phyloP scores from a whole-genome alignment of 2,113 vertebrate species.

The Cinclus mexicanus region DNA sequence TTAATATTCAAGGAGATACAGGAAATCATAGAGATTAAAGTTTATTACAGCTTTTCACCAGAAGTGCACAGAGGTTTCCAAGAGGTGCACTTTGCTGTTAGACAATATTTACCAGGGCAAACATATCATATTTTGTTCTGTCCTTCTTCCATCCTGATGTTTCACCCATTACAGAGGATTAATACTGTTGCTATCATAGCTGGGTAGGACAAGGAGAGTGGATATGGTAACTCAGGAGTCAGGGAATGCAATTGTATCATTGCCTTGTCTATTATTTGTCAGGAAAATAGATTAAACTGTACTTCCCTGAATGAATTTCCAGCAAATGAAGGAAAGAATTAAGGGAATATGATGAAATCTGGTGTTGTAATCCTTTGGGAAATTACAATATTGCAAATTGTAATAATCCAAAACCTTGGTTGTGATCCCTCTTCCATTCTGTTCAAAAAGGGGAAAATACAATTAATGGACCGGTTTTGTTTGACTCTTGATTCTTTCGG shows the following conservation, averaged over 20 bases:
- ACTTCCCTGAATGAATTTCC: not conserved
- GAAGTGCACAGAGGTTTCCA: not conserved
- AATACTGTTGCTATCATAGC: not conserved
- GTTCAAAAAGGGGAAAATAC: not conserved
- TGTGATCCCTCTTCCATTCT: not conserved
- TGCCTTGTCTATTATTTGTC: not conserved
- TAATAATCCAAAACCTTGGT: not conserved
- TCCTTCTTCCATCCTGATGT: not conserved
- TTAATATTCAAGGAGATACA: not conserved
- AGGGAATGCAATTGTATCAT: not conserved
- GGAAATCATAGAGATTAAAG: not conserved
- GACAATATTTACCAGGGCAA: not conserved
- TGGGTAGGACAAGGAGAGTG: not conserved
- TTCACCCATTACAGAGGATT: not conserved
- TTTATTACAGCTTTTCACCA: not conserved
- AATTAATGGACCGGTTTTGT: not conserved
- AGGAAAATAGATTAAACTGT: constrained; percentile 23
- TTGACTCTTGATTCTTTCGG: not conserved
- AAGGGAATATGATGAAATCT: not conserved
- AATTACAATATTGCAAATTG: not conserved
- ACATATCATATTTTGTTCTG: not conserved
- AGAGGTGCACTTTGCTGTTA: not conserved
- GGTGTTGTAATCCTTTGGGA: not conserved
- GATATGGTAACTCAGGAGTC: not conserved
- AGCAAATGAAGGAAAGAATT: not conserved